Evolutionary conservation across 1,140 invertebrate species (phyloP), one percentile per base, ranked within the genome.

Genomic region (Ceratoteleas bidentatus): DNA sequence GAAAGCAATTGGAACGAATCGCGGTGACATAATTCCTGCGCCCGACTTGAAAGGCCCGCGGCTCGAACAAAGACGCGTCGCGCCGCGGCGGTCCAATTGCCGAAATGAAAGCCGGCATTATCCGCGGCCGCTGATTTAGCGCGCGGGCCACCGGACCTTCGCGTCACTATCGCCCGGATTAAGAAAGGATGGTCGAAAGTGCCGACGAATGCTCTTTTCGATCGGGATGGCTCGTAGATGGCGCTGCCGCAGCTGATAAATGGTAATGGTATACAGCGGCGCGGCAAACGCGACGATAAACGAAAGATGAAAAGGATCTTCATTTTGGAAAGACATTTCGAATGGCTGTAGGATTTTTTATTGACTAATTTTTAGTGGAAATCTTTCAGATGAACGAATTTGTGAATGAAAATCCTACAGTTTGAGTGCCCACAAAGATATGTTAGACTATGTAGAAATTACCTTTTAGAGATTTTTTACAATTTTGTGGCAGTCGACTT

Each of bases 231-330:
- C 87, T 87, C 83, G 81, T 85, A 85, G 86, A 86, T 85, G 83
- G 84, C 85, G 79, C 78, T 62, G 73, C 53, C 73, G 61, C 66
- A 56, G 69, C 85, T 87, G 87, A 88, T 87, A 87, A 88, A 88
- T 87, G 86, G 85, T 88, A 87, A 87, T 88, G 79, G 86, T 84
- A 85, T 84, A 86, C 86, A 78, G 73, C 83, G 81, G 64, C 64
- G 65, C 62, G 82, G 50, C 61, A 83, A 81, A 76, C 81, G 69
- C 76, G 54, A 83, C 87, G 85, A 87, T 87, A 87, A 86, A 87
- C 80, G 81, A n/a, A n/a, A n/a, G n/a, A n/a, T n/a, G n/a, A n/a
- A n/a, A n/a, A n/a, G n/a, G n/a, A n/a, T n/a, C n/a, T n/a, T n/a
- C n/a, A n/a, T n/a, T n/a, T n/a, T n/a, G n/a, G n/a, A n/a, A n/a